phyloP scores from a whole-genome alignment of 2,888 invertebrate species.

The Spialia ferax region DNA sequence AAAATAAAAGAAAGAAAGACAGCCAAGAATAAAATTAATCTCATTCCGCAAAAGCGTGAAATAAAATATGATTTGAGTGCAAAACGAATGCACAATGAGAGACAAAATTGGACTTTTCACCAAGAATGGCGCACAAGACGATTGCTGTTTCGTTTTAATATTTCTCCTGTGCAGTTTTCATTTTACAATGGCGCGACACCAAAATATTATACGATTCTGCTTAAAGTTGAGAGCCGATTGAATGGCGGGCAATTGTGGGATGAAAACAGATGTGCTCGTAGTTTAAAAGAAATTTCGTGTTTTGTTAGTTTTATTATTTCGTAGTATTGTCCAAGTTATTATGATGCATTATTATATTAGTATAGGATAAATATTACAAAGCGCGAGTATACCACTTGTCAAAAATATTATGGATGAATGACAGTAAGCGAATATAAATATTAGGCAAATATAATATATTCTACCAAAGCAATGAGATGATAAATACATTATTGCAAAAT shows the following conservation, averaged over 20 bases:
- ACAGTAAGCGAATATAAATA: too few relatives aligned
- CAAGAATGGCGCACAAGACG: slow-evolving; percentile 62
- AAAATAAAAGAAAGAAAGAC: slow-evolving; percentile 33
- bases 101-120: slow-evolving; percentile 66
- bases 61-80: slow-evolving; percentile 68
- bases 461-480: too few relatives aligned
- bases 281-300: slow-evolving; percentile 55
- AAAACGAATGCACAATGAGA: slow-evolving; percentile 69
- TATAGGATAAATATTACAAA: too few relatives aligned
- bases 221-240: slow-evolving; percentile 28
- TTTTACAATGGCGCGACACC: slow-evolving; percentile 23
- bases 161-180: slow-evolving; percentile 51
- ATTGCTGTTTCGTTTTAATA: slow-evolving; percentile 60
- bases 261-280: slow-evolving; percentile 13
- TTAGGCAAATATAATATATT: too few relatives aligned
- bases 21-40: slow-evolving; percentile 46
- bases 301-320: neutral
- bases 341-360: neutral
- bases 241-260: neutral
- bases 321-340: neutral
- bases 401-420: too few relatives aligned
- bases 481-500: too few relatives aligned
- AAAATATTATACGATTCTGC: slow-evolving; percentile 15
- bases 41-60: slow-evolving; percentile 53
- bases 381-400: too few relatives aligned